A percentile compares a stretch with the other conserved stretches of the same genome.
Conservation (phyloP, 2,888 invertebrate species). For the Metellina segmentata region DNA sequence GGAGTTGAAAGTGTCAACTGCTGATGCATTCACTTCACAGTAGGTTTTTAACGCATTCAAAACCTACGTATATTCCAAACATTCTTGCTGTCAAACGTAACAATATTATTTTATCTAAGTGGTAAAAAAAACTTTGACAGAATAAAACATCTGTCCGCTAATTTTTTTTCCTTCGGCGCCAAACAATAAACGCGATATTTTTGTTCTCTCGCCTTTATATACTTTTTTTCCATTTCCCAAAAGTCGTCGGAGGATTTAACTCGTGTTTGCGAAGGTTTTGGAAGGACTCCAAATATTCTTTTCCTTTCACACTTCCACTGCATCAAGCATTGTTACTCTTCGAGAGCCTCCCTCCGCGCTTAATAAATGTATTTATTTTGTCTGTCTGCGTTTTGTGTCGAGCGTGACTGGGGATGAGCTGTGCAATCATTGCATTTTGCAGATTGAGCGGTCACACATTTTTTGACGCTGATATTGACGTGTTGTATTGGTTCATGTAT, state of each 20-base stretch:
- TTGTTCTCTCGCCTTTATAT: slow-evolving; percentile 30
- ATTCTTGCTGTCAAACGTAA: neutral
- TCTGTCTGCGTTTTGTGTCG: slow-evolving; percentile 20
- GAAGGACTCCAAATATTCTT: slow-evolving; percentile 61
- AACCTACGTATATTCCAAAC: neutral
- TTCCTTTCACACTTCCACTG: slow-evolving; percentile 46
- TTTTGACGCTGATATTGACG: too few relatives aligned
- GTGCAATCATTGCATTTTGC: neutral
- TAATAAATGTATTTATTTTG: slow-evolving; percentile 72
- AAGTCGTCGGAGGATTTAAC: slow-evolving; percentile 39
- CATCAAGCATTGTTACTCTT: slow-evolving; percentile 17
- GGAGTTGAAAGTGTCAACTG: neutral
- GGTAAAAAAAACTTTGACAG: neutral
- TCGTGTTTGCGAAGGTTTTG: slow-evolving; percentile 58
- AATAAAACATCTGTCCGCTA: slow-evolving; percentile 50
- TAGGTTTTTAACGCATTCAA: neutral
- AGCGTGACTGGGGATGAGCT: neutral
- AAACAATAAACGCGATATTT: slow-evolving; percentile 71
- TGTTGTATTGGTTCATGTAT: too few relatives aligned
- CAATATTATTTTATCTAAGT: neutral
- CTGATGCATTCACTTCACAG: neutral
- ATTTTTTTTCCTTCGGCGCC: slow-evolving; percentile 48
- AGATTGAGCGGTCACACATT: neutral
- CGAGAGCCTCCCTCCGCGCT: slow-evolving; percentile 1
- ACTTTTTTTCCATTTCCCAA: slow-evolving; percentile 16